Evolutionary conservation across 2,888 invertebrate genomes (phyloP), one percentile per base, ranked within the genome.

Genomic region (Camponotus fellah): DNA sequence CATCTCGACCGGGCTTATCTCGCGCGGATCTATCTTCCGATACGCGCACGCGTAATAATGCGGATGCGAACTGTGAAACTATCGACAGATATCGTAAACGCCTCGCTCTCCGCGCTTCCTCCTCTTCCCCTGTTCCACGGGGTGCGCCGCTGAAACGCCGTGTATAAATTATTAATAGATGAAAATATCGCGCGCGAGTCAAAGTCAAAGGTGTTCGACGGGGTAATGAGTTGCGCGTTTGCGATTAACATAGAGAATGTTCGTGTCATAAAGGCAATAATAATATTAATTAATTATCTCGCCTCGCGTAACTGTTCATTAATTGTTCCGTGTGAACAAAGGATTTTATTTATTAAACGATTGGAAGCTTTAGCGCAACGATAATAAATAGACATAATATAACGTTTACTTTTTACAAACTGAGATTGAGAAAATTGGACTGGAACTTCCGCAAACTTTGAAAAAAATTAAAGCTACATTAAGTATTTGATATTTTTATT

Each of bases 1-100:
- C 76, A 2, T 58, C 62, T 64, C 64, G 53, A 60, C 80, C 77
- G 32, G 4, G 58, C 65, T 84, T 86, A 87, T 86, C 88, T 34
- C 46, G 6, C 84, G 32, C 68, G 69, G 80, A 85, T 89, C 85
- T 85, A 75, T 82, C 85, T 86, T 85, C 87, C 83, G 85, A 87
- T 85, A 83, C 72, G 71, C 56, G 77, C 66, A 66, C 77, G 68
- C 79, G 68, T 85, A 71, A 80, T 81, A 83, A 83, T 66, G 26
- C 65, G 49, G 56, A 82, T 64, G 17, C 49, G 58, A 79, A 71
- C 49, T 53, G 40, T 58, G 62, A 69, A 74, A 74, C 77, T 66
- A 71, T 69, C 74, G 77, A 62, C 60, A 60, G 62, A 77, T 83
- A 77, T 87, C 85, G 83, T 58, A 85, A 85, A 85, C 79, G 81